Base-by-base conservation (phyloP, 2,797 vertebrate species). In the Pampus argenteus region DNA sequence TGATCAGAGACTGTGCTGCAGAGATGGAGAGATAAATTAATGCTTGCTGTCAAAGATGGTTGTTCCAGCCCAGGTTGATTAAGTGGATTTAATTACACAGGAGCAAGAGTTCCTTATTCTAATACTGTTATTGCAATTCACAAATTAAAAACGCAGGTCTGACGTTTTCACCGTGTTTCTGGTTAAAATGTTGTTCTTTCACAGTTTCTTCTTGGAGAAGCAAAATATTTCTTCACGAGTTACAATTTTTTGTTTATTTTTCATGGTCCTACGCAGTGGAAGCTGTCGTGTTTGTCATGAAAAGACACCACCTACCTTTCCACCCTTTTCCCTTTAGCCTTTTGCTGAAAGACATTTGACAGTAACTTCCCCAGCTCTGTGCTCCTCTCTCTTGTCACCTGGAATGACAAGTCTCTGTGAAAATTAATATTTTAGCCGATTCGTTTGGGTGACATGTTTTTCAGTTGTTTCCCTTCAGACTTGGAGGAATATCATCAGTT, bases 1-100 rank as follows among this genome's bases (percentile, higher is more conserved):
- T 60, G 61, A 72, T 89, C 65, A 34, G 75, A 57, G 74, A 52
- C 18, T 42, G 49, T 55, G 64, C 11, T 0, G 54, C 57, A 40
- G 57, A 58, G 66, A 81, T 51, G 34, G 70, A 66, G 45, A 57
- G 82, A 81, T 59, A 60, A 66, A 76, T 84, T 55, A 71, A 26
- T 38, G 44, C n/a, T 8, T 0, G 25, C 62, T 74, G 73, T 75
- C 55, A 52, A 15, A 48, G 14, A 52, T 7, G 10, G 5, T 4
- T 4, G 1, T 42, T 67, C 25, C 55, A 28, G 15, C 40, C 18
- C 7, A 5, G n/a, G 52, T 51, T 65, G 74, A 80, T 81, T 45
- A 61, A 71, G 45, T 28, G 6, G 34, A 49, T 79, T 67, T 66
- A 74, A 73, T 83, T 66, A 48, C 10, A 65, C 54, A 58, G 56